These are phyloP conservation scores for Cryptomyrus ogoouensis DNA, from an alignment of 2,113 vertebrate genomes.

Conservation along the genomic window DNA sequence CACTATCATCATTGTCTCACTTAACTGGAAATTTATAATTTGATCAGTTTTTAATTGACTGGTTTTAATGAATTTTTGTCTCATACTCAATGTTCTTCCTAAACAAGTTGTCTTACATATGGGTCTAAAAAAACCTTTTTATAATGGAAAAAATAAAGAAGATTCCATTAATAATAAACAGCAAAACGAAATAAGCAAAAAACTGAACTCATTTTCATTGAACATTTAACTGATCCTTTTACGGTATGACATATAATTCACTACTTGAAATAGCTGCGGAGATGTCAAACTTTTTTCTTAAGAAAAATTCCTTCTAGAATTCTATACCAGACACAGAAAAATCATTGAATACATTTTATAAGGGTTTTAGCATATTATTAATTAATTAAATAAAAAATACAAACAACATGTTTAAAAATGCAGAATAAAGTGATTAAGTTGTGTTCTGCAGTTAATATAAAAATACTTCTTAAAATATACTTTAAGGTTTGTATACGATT, in stretches of 20 bases:
- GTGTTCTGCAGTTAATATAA: background rate
- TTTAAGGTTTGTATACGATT: slow-evolving; percentile 1
- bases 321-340: slow-evolving; percentile 42
- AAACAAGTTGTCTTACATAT: background rate
- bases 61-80: background rate
- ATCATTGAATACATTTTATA: background rate
- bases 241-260: background rate
- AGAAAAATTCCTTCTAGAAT: slow-evolving; percentile 51
- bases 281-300: slow-evolving; percentile 35
- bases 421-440: slow-evolving; percentile 13
- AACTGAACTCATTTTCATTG: background rate
- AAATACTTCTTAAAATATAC: background rate
- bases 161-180: background rate
- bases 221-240: background rate
- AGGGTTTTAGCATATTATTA: background rate
- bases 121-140: background rate
- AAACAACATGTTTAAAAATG: background rate
- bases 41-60: background rate
- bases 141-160: background rate
- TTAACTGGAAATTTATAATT: background rate
- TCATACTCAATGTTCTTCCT: background rate
- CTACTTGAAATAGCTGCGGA: background rate
- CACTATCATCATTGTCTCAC: background rate
- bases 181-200: background rate
- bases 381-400: background rate